Base-by-base conservation (phyloP, 2,888 invertebrate species). In the Agrilus cyanescens region DNA sequence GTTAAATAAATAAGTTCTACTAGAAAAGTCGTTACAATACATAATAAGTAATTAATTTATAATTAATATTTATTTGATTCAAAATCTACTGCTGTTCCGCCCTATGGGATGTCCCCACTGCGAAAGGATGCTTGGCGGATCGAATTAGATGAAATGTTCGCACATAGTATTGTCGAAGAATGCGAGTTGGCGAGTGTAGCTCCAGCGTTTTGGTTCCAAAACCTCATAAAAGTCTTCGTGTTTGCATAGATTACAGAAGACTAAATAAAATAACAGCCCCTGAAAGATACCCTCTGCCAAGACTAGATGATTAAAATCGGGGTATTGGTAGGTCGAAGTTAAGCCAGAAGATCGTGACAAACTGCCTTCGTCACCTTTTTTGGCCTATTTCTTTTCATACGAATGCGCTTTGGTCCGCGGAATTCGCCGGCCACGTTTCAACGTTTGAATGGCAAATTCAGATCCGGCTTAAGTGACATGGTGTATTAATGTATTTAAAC, bases 241-340 rank as follows among this genome's bases (percentile, higher is more conserved):
- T n/a, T n/a, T 61, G 63, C 44, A 52, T 62, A 0, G 61, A 65
- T 38, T 65, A 62, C 37, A 46, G 62, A 36, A 45, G 25, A 49
- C 50, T 7, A n/a, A n/a, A n/a, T n/a, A n/a, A n/a, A n/a, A n/a
- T n/a, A n/a, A n/a, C n/a, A n/a, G n/a, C n/a, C n/a, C 38, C 44
- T 12, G 52, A 51, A 36, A 32, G 37, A 2, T 66, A 64, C 33
- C 62, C 62, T 1, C 40, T 65, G 12, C 67, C 67, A 2, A 46
- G 61, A 8, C 16, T 40, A 4, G 40, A 40, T 12, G 40, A 40
- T 4, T 41, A 29, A 14, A 13, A n/a, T 7, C 41, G 4, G 35
- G 35, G 6, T 41, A 16, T 37, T 41, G 20, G 12, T 49, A 50
- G 37, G 31, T 53, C 2, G 30, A 30, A 4, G 46, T 51, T 3